These are phyloP conservation scores for Brachionus rotundiformis DNA, from an alignment of 1,140 invertebrate species.

Conservation along the genomic window DNA sequence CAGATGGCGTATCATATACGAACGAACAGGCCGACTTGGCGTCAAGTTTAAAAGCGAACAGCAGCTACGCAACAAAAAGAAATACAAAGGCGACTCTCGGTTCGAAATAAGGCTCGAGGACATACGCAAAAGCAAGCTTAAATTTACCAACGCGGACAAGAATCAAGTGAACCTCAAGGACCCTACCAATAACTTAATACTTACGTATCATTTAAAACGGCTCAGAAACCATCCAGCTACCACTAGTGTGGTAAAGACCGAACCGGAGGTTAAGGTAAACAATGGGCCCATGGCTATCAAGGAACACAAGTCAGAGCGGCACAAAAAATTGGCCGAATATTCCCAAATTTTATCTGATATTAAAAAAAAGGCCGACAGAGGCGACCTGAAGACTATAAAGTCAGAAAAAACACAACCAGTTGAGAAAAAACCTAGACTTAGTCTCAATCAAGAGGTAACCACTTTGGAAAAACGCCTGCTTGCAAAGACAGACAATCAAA, in stretches of 20 bases:
- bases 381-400: not conserved
- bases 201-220: conserved; percentile 28
- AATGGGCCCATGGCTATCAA: not conserved
- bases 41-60: conserved; percentile 21
- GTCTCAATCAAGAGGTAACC: not conserved
- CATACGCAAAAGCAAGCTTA: conserved; percentile 3
- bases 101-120: not conserved
- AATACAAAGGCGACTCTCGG: not conserved
- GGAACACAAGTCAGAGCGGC: not conserved
- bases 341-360: not conserved
- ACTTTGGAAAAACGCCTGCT: not conserved
- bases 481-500: not conserved
- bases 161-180: conserved; percentile 31
- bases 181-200: conserved; percentile 27
- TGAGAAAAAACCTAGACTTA: not conserved
- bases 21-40: conserved; percentile 11
- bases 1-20: conserved; percentile 33
- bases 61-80: not conserved
- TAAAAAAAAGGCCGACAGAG: not conserved
- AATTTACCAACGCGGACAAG: not conserved
- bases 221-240: not conserved
- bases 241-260: not conserved
- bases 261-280: not conserved
- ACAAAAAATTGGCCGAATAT: conserved; percentile 21
- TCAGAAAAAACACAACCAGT: not conserved